A percentile compares a stretch with the other conserved stretches of the same genome.
phyloP scores from a whole-genome alignment of 2,888 invertebrate species.

The Timema cristinae region DNA sequence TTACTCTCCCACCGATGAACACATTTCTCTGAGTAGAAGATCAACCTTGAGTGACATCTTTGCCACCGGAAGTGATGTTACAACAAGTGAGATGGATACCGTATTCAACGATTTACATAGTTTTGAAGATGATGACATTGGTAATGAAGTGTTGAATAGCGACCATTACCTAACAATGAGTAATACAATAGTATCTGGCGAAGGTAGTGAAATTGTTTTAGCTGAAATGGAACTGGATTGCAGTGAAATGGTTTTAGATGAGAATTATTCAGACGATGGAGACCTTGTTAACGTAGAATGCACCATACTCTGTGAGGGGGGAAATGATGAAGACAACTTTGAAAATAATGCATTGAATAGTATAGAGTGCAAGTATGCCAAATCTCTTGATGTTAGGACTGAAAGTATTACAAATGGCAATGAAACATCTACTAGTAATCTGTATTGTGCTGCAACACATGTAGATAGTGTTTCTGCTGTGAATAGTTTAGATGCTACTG shows the following conservation, averaged over 20 bases:
- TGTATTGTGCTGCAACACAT: too few species aligned
- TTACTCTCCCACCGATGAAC: neutral
- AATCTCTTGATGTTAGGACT: too few species aligned
- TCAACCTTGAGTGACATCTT: slow-evolving; percentile 6
- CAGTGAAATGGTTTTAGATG: neutral
- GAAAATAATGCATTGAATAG: too few species aligned
- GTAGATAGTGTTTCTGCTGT: too few species aligned
- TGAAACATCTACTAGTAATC: too few species aligned
- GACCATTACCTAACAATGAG: neutral
- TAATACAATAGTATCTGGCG: neutral
- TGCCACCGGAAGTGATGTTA: slow-evolving; percentile 11
- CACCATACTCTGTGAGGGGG: too few species aligned
- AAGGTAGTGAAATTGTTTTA: neutral
- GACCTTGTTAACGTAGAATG: too few species aligned
- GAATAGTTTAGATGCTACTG: too few species aligned
- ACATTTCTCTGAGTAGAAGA: neutral
- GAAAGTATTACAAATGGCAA: too few species aligned
- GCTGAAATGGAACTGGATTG: neutral
- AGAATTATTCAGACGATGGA: too few species aligned
- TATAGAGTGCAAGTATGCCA: too few species aligned
- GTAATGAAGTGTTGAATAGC: neutral
- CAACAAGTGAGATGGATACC: slow-evolving; percentile 9
- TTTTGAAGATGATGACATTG: slow-evolving; percentile 5
- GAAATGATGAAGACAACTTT: too few species aligned
- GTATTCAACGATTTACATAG: slow-evolving; percentile 12